Evolutionary conservation across 2,113 vertebrate genomes (phyloP).

Genomic region (Oxyruncus cristatus): DNA sequence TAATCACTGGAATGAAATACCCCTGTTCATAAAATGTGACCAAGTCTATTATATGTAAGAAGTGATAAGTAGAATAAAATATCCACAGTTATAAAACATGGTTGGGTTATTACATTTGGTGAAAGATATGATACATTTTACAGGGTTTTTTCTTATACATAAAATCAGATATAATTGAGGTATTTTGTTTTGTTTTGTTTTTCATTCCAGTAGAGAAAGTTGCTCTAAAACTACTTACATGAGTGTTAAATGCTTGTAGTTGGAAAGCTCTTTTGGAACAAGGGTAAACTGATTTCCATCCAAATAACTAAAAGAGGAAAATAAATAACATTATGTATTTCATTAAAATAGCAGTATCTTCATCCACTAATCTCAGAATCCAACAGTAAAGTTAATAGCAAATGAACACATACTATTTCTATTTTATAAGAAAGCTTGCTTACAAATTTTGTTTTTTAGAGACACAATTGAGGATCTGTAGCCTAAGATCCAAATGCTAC

Average conservation of each 20-base stretch:
- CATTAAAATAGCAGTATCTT: not conserved
- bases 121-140: not conserved
- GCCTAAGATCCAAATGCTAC: not conserved
- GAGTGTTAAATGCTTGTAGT: conserved; percentile 95
- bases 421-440: not conserved
- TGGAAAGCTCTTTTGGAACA: conserved; percentile 93
- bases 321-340: not conserved
- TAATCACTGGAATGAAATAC: not conserved
- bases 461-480: not conserved
- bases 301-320: conserved; percentile 83
- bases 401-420: not conserved
- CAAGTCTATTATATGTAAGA: not conserved
- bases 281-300: conserved; percentile 97
- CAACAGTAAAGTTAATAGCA: not conserved
- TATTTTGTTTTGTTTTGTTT: not conserved
- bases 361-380: not conserved
- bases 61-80: not conserved
- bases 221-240: conserved; percentile 85
- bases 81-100: not conserved
- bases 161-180: not conserved
- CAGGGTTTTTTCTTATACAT: not conserved
- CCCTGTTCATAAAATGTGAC: not conserved
- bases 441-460: not conserved
- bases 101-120: not conserved
- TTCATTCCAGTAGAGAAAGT: not conserved